Base-by-base conservation (phyloP, 2,888 invertebrate species). In the Caradrina kadenii region DNA sequence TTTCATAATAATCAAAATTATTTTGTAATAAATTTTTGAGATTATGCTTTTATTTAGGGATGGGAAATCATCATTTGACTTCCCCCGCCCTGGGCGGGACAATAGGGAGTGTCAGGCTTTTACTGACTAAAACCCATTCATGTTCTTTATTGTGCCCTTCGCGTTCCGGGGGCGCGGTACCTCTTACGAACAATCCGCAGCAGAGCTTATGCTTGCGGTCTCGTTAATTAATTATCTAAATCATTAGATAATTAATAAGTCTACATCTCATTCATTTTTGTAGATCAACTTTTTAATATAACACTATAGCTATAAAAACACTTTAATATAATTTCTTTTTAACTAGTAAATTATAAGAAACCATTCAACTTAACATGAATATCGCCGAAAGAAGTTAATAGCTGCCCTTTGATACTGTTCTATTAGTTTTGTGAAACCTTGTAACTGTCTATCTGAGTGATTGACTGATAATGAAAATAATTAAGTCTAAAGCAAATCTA, bases 361-460 rank as follows among this genome's bases (percentile, higher is more conserved):
- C 75, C 39, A 53, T 67, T 13, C 26, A 67, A 74, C 19, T 56
- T 7, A 52, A 55, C 31, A 8, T 50, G 19, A 49, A 64, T 55
- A 73, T 73, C 8, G 15, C 45, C 11, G 19, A 50, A 59, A 50
- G 8, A 31, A 60, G 55, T 26, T 48, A 60, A 71, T 42, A 48
- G 19, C 26, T 50, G 35, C 11, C 19, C 39, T 19, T 56, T 69
- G 22, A 56, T 19, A 54, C 48, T 52, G 13, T 45, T 63, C 54
- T 62, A 61, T 72, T 79, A 60, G 48, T 63, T 55, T 63, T 45
- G 48, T 55, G 71, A 80, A 72, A 52, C 62, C 71, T 50, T 61
- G 60, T 72, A 69, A 22, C 75, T 62, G 69, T 62, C 61, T 60
- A 19, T 60, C 64, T 56, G 35, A 35, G 49, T 59, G 54, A 76